phyloP scores from a whole-genome alignment of 2,888 invertebrate genomes.

The Sminthurinus aureus region DNA sequence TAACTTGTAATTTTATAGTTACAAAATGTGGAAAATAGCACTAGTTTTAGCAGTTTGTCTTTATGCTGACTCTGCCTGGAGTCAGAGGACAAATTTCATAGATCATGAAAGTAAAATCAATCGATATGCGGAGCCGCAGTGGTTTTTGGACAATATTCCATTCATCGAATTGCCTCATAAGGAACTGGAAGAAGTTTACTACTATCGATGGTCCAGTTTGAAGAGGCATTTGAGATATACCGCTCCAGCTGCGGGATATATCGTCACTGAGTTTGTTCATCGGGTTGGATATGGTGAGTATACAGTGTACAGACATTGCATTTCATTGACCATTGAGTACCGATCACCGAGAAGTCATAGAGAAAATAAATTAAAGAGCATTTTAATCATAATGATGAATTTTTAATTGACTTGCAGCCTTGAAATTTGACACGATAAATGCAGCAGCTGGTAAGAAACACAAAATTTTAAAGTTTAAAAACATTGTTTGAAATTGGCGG shows the following conservation, averaged over 20 bases:
- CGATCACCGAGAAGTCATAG: too few species aligned
- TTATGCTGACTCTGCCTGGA: neutral
- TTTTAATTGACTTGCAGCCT: too few species aligned
- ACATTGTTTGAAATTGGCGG: too few species aligned
- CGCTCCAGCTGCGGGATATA: slow-evolving; percentile 52
- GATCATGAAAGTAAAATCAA: slow-evolving; percentile 19
- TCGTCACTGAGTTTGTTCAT: slow-evolving; percentile 57
- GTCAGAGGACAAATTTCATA: slow-evolving; percentile 33
- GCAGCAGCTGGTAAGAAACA: slow-evolving; percentile 58
- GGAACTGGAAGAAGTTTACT: slow-evolving; percentile 57
- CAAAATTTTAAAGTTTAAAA: too few species aligned
- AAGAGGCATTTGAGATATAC: slow-evolving; percentile 57
- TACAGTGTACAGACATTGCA: too few species aligned
- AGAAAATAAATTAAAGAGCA: too few species aligned
- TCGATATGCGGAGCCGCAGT: slow-evolving; percentile 49
- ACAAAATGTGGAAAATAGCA: neutral
- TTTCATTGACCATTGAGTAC: too few species aligned
- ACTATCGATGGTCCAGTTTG: slow-evolving; percentile 55
- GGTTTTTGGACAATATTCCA: slow-evolving; percentile 56
- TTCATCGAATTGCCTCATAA: slow-evolving; percentile 55
- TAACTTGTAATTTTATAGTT: neutral
- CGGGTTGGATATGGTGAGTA: slow-evolving; percentile 52
- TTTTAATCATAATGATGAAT: too few species aligned
- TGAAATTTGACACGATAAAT: slow-evolving; percentile 56
- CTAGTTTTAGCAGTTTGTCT: neutral